These are phyloP conservation scores for Pyrocoelia pectoralis DNA, from an alignment of 2,888 invertebrate species.

Conservation along the genomic window DNA sequence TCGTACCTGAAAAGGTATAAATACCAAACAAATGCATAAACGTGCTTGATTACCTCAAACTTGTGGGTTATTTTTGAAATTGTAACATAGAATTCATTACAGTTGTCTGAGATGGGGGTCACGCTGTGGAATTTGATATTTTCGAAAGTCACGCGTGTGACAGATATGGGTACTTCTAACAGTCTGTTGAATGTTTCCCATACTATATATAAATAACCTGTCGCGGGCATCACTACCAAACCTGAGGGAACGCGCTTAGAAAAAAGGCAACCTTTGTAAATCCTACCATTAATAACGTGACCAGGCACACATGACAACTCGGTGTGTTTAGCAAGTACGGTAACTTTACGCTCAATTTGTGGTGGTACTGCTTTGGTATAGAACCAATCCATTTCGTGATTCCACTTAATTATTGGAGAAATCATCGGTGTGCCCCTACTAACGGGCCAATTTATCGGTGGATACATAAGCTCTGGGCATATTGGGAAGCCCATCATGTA, in stretches of 20 bases:
- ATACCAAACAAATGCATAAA: too few relatives aligned
- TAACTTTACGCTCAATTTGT: constrained; percentile 44
- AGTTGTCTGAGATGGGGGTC: background rate
- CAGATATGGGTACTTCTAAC: background rate
- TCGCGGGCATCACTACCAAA: constrained; percentile 65
- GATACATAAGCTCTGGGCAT: constrained; percentile 77
- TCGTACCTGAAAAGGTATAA: too few relatives aligned
- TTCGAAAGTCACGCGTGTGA: background rate
- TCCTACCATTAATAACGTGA: constrained; percentile 82
- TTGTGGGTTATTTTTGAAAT: background rate
- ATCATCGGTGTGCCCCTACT: constrained; percentile 86
- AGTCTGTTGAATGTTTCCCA: constrained; percentile 61
- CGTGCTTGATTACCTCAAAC: background rate
- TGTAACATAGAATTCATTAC: background rate
- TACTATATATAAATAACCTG: constrained; percentile 62
- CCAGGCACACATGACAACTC: constrained; percentile 77
- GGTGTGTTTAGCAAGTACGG: constrained; percentile 63
- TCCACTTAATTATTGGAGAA: constrained; percentile 86
- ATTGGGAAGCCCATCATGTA: background rate
- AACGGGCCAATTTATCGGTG: constrained; percentile 80
- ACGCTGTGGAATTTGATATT: background rate
- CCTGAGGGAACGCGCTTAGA: constrained; percentile 47
- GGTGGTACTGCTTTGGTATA: too few relatives aligned
- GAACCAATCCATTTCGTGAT: constrained; percentile 78
- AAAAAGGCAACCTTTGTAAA: background rate